Conservation (phyloP, 1,140 invertebrate genomes). For the Aethina tumida region DNA sequence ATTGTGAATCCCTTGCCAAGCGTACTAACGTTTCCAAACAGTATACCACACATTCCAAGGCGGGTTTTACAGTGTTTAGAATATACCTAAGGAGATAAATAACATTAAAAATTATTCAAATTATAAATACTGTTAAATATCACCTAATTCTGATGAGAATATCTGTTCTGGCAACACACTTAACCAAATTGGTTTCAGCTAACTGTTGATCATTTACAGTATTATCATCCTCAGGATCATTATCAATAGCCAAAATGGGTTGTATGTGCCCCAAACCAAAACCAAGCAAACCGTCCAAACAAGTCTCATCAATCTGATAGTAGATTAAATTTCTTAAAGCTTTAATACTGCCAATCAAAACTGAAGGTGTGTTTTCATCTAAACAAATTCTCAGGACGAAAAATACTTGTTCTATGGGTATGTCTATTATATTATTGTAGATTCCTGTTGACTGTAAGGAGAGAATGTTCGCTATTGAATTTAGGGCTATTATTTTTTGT, state of each 20-base stretch:
- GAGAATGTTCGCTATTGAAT: conserved; percentile 68
- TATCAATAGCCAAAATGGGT: conserved; percentile 47
- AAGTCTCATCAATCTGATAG: conserved; percentile 66
- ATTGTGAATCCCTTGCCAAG: conserved; percentile 54
- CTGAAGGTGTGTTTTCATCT: conserved; percentile 67
- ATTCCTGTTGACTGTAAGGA: conserved; percentile 59
- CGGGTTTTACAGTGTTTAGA: conserved; percentile 50
- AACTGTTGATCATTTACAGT: conserved; percentile 77
- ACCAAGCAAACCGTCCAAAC: conserved; percentile 56
- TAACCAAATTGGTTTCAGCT: conserved; percentile 63
- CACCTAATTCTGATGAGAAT: conserved; percentile 59
- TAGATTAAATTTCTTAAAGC: conserved; percentile 63
- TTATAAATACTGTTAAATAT: conserved; percentile 5
- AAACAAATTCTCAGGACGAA: conserved; percentile 73
- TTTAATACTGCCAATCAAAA: conserved; percentile 61
- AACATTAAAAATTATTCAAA: background rate
- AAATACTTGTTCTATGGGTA: conserved; percentile 60
- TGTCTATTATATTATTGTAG: conserved; percentile 56
- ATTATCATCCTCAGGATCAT: conserved; percentile 50
- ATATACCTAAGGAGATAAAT: conserved; percentile 48
- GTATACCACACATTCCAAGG: conserved; percentile 52
- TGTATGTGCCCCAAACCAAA: conserved; percentile 54
- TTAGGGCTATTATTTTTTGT: conserved; percentile 69
- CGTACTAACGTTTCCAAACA: conserved; percentile 61
- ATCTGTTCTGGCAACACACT: conserved; percentile 64